These are phyloP conservation scores for Meandrina meandrites DNA, from an alignment of 92 coral and sea anemone species.

Conservation along the genomic window DNA sequence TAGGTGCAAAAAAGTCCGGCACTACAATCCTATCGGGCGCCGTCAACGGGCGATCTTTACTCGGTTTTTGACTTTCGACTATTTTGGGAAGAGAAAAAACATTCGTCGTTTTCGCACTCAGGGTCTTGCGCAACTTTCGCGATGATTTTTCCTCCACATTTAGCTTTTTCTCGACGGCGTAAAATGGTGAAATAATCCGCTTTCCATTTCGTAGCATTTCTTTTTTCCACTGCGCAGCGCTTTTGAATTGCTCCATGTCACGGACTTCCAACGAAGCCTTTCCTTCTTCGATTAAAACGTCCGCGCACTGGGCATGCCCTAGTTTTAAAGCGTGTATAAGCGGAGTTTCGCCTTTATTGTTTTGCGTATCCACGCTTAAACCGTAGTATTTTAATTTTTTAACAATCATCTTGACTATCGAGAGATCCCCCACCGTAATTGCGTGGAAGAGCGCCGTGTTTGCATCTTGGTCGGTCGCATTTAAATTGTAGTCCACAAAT, in stretches of 20 bases:
- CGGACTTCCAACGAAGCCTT: conserved; percentile 72
- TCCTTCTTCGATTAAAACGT: conserved; percentile 62
- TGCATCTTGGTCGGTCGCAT: conserved; percentile 63
- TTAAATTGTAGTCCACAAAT: conserved; percentile 75
- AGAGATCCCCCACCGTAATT: conserved; percentile 72
- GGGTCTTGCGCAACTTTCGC: conserved; percentile 7
- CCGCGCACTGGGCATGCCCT: conserved; percentile 65
- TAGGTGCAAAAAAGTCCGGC: conserved; percentile 49
- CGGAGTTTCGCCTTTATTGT: conserved; percentile 77
- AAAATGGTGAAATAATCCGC: conserved; percentile 35
- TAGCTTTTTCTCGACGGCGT: conserved; percentile 7
- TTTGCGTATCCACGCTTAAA: conserved; percentile 66
- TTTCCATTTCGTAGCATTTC: conserved; percentile 41
- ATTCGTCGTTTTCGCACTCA: conserved; percentile 23
- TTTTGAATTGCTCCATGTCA: conserved; percentile 59
- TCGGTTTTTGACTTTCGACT: background rate
- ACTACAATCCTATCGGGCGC: conserved; percentile 56
- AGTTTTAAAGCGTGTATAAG: conserved; percentile 74
- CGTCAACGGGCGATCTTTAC: conserved; percentile 36
- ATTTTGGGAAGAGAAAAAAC: conserved; percentile 17
- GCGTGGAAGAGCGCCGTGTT: conserved; percentile 87
- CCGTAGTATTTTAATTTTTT: conserved; percentile 65
- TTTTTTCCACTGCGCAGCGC: conserved; percentile 68
- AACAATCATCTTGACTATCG: conserved; percentile 66
- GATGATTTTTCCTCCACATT: conserved; percentile 14